These are phyloP conservation scores for Rallus crepitans DNA, from an alignment of 2,797 vertebrate genomes.

Conservation along the genomic window DNA sequence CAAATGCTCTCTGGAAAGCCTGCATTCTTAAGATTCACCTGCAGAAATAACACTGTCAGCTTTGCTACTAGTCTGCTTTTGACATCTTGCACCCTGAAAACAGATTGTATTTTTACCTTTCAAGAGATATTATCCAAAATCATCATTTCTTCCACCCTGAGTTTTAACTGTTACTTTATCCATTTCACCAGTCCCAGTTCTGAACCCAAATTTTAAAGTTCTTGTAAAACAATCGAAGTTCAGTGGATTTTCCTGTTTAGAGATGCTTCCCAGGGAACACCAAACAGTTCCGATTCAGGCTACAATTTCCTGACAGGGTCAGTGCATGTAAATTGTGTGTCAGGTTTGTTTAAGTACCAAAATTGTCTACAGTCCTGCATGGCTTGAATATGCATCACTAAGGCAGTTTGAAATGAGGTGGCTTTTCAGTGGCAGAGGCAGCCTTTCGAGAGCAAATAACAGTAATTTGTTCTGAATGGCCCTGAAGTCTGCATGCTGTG, in stretches of 20 bases:
- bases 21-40: background rate
- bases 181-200: background rate
- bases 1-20: background rate
- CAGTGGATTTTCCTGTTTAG: background rate
- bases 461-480: fast-evolving
- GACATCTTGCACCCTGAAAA: background rate
- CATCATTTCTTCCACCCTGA: background rate
- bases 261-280: background rate
- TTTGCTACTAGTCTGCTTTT: background rate
- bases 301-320: background rate
- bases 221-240: background rate
- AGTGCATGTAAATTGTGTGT: background rate
- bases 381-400: background rate
- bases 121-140: background rate
- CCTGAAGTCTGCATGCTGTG: fast-evolving
- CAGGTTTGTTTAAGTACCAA: background rate
- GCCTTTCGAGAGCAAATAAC: background rate
- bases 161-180: background rate
- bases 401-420: background rate
- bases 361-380: background rate
- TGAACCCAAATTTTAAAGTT: background rate
- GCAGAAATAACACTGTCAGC: background rate
- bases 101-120: background rate
- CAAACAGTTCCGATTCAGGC: background rate
- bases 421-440: background rate